Evolutionary conservation across 1,140 invertebrate species (phyloP), one percentile per base, ranked within the genome.

Genomic region (Ganaspis sp.): DNA sequence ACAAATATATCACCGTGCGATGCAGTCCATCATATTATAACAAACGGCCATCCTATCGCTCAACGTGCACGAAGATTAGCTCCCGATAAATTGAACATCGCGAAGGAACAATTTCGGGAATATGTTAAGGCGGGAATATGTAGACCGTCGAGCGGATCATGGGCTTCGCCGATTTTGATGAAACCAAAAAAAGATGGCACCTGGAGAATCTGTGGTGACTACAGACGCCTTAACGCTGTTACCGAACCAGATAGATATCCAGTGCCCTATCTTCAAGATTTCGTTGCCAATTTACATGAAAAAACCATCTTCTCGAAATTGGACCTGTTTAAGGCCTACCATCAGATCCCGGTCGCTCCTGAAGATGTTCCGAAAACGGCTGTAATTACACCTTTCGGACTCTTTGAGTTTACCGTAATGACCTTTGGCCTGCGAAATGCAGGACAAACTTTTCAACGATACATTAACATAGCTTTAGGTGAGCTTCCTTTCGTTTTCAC

Each of bases 281-380:
- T 87, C 40, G 75, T 83, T 0, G 72, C 79, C 37, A 75, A 71
- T 4, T 74, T 93, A 3, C 34, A 77, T 0, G 90, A 88, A 1
- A 81, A 83, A 5, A 86, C 73, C 9, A 85, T 88, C 34, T 93
- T 93, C 77, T 88, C 87, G 0, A 84, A 85, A 0, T 74, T 94
- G 0, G 92, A 94, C 86, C 71, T 93, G 4, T 76, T 83, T 0
- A 81, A 84, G 9, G 93, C 92, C 0, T 94, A 90, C 78, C 89
- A 91, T 84, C 92, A 90, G 23, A 86, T 91, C 0, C 87, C 88
- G 0, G 78, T 91, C 8, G 70, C 69, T 0, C 17, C 26, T 58
- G 80, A 81, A 12, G 86, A 90, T 53, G 83, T 89, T 2, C 79
- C 73, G 9, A 91, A 91, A 80, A 91, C 87, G 12, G 88, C 88